Percentiles rank a stretch among this genome's conserved stretches.
These are phyloP conservation scores for Chromobotia macracanthus DNA, from an alignment of 2,797 vertebrate genomes.

Conservation along the genomic window DNA sequence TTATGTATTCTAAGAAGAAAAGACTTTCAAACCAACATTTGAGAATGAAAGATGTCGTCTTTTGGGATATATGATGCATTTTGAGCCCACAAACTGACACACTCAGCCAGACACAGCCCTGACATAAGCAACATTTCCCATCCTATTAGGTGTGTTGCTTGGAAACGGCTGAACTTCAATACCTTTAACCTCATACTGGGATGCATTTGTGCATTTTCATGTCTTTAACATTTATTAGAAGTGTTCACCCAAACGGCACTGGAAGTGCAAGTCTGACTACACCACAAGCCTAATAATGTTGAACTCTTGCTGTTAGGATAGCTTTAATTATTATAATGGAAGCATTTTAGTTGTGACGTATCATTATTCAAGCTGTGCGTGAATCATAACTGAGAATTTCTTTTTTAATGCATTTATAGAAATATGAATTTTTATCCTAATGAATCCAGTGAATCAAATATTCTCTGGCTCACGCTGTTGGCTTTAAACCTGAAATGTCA, in stretches of 20 bases:
- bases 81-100: not conserved
- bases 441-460: not conserved
- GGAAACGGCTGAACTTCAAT: conserved; percentile 13
- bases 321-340: not conserved
- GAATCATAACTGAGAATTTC: not conserved
- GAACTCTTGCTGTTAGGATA: not conserved
- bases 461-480: not conserved
- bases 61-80: not conserved
- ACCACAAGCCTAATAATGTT: too few species aligned
- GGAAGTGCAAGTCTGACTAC: not conserved
- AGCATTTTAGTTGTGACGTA: not conserved
- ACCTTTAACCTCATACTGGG: not conserved
- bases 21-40: too few species aligned
- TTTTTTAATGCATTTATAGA: not conserved
- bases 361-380: not conserved
- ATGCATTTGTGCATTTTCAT: not conserved
- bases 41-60: not conserved
- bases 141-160: conserved; percentile 29
- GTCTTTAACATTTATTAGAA: not conserved
- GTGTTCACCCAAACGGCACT: not conserved
- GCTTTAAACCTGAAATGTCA: conserved; percentile 4
- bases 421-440: not conserved
- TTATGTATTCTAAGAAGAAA: not conserved
- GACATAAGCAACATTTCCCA: not conserved
- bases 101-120: conserved; percentile 24